phyloP scores from a whole-genome alignment of 2,888 invertebrate genomes.

The Dioctria rufipes region DNA sequence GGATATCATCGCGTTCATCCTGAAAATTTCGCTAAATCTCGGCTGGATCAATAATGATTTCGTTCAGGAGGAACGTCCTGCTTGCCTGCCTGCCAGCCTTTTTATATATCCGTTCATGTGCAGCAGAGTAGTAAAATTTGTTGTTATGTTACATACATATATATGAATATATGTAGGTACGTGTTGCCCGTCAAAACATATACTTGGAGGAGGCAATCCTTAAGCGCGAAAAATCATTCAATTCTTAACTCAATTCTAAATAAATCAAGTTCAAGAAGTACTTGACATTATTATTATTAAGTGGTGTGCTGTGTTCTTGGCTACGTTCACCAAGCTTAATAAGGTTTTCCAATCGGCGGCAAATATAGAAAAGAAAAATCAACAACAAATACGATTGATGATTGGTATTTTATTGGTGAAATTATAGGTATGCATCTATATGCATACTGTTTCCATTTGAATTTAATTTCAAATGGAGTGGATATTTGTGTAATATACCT shows the following conservation, averaged over 20 bases:
- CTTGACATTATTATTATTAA: neutral
- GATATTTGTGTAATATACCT: no score
- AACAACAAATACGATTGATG: no score
- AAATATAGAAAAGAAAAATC: no score
- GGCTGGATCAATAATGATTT: conserved; percentile 41
- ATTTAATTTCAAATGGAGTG: no score
- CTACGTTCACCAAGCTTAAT: neutral
- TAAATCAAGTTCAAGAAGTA: conserved; percentile 44
- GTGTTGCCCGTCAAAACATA: conserved; percentile 52
- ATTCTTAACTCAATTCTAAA: neutral
- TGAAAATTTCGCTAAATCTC: conserved; percentile 33
- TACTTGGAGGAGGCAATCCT: neutral
- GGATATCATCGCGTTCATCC: neutral
- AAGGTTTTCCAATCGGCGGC: no score
- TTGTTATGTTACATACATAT: conserved; percentile 26
- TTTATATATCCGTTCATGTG: conserved; percentile 12
- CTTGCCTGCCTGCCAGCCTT: neutral
- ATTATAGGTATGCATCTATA: no score
- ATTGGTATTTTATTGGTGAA: no score
- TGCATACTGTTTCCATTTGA: no score
- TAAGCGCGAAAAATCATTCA: conserved; percentile 34
- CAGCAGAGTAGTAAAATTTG: conserved; percentile 21
- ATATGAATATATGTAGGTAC: neutral
- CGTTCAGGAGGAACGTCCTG: conserved; percentile 27
- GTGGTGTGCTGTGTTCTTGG: neutral